These are phyloP conservation scores for Melieria omissa DNA, from an alignment of 2,888 invertebrate species.

Conservation along the genomic window DNA sequence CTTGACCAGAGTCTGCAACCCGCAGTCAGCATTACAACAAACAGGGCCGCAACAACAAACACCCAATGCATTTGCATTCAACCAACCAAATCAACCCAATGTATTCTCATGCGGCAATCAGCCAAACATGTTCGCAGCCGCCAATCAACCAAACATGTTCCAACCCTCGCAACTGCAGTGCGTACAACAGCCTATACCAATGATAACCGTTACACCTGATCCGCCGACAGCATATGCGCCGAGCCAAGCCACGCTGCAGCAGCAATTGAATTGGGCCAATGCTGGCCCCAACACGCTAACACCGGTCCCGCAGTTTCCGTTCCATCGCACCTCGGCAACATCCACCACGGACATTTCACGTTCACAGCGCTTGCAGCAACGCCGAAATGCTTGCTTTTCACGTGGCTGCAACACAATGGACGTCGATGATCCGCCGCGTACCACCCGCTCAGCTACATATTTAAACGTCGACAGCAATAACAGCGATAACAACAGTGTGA, in stretches of 20 bases:
- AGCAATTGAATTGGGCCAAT: constrained; percentile 55
- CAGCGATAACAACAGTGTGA: not conserved
- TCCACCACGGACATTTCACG: constrained; percentile 48
- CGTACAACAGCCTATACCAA: constrained; percentile 25
- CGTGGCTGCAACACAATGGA: constrained; percentile 42
- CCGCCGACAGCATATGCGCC: not conserved
- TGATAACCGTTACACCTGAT: constrained; percentile 29
- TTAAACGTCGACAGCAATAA: no score
- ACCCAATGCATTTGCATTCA: no score
- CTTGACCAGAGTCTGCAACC: no score
- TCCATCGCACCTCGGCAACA: constrained; percentile 46
- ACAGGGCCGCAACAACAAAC: no score
- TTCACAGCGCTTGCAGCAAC: constrained; percentile 17
- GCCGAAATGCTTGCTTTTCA: constrained; percentile 28
- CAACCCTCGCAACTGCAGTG: not conserved
- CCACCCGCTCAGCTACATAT: not conserved
- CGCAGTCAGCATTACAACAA: no score
- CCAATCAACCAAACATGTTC: constrained; percentile 3
- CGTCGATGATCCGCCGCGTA: constrained; percentile 9
- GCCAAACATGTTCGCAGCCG: not conserved
- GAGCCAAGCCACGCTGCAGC: constrained; percentile 45
- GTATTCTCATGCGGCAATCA: no score
- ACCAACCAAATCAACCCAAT: no score
- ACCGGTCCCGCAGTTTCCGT: constrained; percentile 47
- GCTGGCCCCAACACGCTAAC: constrained; percentile 25